Evolutionary conservation across 2,113 vertebrate genomes (phyloP).

Genomic region (Sialia sialis): DNA sequence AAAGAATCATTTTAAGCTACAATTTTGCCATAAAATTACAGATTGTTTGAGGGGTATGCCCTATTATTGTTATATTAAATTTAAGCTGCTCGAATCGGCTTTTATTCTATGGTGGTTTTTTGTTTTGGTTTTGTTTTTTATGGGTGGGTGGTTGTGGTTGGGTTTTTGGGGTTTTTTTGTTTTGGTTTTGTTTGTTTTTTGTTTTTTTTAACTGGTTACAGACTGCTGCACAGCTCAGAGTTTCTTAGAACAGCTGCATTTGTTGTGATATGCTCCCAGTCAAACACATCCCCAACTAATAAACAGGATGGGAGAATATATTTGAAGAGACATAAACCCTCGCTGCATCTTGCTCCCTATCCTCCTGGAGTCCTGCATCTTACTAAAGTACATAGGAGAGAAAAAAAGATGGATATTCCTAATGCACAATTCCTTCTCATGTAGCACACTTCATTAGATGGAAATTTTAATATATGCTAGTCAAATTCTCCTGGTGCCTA

Average conservation of each 20-base stretch:
- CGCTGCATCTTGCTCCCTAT: background rate
- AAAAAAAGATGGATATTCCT: background rate
- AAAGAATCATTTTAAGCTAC: background rate
- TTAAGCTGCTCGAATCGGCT: background rate
- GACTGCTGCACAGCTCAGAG: background rate
- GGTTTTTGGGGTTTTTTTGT: background rate
- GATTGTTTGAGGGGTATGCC: background rate
- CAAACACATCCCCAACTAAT: background rate
- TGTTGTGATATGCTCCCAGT: background rate
- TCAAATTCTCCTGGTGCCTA: background rate
- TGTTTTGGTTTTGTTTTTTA: background rate
- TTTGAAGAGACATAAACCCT: background rate
- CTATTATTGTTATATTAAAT: background rate
- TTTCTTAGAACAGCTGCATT: background rate
- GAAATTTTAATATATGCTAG: background rate
- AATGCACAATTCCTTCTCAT: background rate
- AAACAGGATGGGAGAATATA: background rate
- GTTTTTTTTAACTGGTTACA: fast-evolving
- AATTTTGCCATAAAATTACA: background rate
- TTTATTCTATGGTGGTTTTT: background rate
- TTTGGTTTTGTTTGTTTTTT: background rate
- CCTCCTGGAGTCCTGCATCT: background rate
- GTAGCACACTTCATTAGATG: background rate
- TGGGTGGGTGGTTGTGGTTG: no score
- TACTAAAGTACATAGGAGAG: background rate